A percentile compares a stretch with the other conserved stretches of the same genome.
phyloP scores from a whole-genome alignment of 2,888 invertebrate species.

The Protonemura montana region DNA sequence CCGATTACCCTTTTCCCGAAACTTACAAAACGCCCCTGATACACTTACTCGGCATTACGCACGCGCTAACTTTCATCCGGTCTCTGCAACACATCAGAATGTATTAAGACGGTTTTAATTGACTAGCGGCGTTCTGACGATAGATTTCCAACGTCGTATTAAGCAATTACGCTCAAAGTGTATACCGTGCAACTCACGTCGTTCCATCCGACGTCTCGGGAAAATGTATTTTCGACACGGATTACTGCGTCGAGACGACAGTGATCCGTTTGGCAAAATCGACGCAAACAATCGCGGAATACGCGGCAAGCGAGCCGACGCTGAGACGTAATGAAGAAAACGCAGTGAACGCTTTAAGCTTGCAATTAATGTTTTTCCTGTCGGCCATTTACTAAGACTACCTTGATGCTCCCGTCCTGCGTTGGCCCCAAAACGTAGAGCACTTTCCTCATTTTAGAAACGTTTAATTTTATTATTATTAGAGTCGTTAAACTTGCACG shows the following conservation, averaged over 20 bases:
- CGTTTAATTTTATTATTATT: slow-evolving; percentile 38
- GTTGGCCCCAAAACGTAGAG: not conserved
- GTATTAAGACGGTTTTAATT: not conserved
- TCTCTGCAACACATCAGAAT: not conserved
- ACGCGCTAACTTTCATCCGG: not conserved
- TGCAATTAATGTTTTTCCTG: not conserved
- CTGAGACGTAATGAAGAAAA: slow-evolving; percentile 15
- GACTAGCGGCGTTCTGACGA: not conserved
- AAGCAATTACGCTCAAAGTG: not conserved
- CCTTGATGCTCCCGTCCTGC: not conserved
- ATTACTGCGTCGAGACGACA: not conserved
- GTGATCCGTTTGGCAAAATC: not conserved
- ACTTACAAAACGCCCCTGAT: not conserved
- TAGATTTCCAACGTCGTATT: slow-evolving; percentile 1
- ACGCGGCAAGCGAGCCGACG: not conserved
- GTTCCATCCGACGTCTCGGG: not conserved
- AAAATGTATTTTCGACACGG: not conserved
- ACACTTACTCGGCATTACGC: not conserved
- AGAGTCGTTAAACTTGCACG: slow-evolving; percentile 20
- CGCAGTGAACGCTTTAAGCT: slow-evolving; percentile 21
- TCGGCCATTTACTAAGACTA: not conserved
- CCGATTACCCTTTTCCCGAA: not conserved
- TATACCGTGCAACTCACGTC: not conserved
- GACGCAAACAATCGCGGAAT: not conserved
- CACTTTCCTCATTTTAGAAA: slow-evolving; percentile 22